These are phyloP conservation scores for Palythoa grandiflora DNA, from an alignment of 92 coral and sea anemone genomes.

Conservation along the genomic window DNA sequence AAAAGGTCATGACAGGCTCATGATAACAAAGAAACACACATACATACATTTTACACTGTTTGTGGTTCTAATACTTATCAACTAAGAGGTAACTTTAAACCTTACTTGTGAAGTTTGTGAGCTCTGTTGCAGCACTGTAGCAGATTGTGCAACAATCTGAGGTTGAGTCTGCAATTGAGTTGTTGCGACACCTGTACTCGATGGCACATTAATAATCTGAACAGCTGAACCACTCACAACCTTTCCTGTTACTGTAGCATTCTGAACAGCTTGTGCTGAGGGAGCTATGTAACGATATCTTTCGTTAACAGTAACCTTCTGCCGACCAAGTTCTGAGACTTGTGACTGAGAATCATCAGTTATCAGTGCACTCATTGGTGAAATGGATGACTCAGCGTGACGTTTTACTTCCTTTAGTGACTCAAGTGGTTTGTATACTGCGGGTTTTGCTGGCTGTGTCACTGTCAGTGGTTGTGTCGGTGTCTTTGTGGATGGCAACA, in stretches of 20 bases:
- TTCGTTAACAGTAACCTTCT: slow-evolving; percentile 81
- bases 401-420: slow-evolving; percentile 80
- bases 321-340: slow-evolving; percentile 51
- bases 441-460: slow-evolving; percentile 27
- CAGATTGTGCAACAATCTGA: slow-evolving; percentile 11
- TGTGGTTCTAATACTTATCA: no score
- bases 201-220: slow-evolving; percentile 1
- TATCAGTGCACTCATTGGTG: slow-evolving; percentile 81
- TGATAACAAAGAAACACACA: no score
- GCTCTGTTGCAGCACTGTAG: background rate
- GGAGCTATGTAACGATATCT: slow-evolving; percentile 82
- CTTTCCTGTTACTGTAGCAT: slow-evolving; percentile 1
- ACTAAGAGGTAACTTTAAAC: background rate
- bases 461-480: slow-evolving; percentile 40
- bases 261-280: slow-evolving; percentile 31
- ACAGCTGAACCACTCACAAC: slow-evolving; percentile 30
- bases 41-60: no score
- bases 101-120: slow-evolving; percentile 4
- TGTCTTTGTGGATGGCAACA: background rate
- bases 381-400: slow-evolving; percentile 71
- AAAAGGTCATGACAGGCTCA: no score
- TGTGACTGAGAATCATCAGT: slow-evolving; percentile 13
- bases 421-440: slow-evolving; percentile 80
- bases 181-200: background rate
- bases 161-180: slow-evolving; percentile 3